A percentile compares a stretch with the other conserved stretches of the same genome.
phyloP scores from a whole-genome alignment of 2,797 vertebrate genomes.

The Diglossa cyanea region DNA sequence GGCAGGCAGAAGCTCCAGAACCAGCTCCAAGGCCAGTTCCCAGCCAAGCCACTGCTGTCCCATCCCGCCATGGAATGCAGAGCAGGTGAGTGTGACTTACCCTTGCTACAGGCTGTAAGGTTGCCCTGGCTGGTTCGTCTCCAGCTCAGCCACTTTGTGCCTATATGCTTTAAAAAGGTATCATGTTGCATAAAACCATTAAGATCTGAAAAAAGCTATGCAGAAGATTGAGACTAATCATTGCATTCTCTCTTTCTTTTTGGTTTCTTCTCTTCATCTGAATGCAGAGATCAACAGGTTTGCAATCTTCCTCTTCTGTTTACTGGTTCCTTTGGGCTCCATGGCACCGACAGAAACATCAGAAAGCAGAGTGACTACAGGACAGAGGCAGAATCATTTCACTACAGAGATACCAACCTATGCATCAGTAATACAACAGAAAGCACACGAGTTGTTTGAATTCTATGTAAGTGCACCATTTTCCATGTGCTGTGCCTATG shows the following conservation, averaged over 20 bases:
- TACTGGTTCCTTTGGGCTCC: conserved; percentile 1
- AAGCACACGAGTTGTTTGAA: background rate
- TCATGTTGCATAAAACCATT: background rate
- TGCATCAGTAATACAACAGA: background rate
- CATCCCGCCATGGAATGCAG: background rate
- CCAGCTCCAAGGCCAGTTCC: background rate
- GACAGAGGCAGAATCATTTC: background rate
- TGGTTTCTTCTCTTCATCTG: background rate
- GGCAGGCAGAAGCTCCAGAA: background rate
- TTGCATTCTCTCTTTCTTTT: background rate
- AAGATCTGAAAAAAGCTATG: background rate
- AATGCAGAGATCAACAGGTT: conserved; percentile 18
- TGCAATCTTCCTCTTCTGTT: conserved; percentile 27
- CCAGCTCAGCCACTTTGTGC: background rate
- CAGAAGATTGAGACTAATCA: background rate
- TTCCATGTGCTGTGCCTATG: background rate
- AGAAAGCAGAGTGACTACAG: background rate
- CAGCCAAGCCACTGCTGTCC: background rate
- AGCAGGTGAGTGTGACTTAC: conserved; percentile 6
- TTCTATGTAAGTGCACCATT: conserved; percentile 20
- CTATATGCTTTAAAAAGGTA: background rate
- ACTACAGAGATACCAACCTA: background rate
- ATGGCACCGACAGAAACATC: background rate
- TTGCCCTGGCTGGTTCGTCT: background rate
- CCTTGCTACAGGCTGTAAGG: background rate